Base-by-base conservation (phyloP, 1,140 invertebrate genomes). In the Drosophila willistoni region DNA sequence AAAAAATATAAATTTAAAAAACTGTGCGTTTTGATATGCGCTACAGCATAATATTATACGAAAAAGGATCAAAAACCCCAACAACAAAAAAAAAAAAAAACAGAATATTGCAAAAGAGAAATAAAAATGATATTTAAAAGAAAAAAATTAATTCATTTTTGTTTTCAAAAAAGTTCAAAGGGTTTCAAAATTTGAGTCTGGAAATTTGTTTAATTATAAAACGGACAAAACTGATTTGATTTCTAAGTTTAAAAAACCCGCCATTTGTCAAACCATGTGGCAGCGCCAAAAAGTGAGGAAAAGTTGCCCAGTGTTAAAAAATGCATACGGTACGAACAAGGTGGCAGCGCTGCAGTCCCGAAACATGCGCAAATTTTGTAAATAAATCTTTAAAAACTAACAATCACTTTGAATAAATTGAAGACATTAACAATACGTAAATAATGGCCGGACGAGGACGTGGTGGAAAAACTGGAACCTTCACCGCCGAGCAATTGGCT, bases 401-500 rank as follows among this genome's bases (percentile, higher is more conserved):
- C 3, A 12, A 13, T 12, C 1, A 39, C 1, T 39, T 39, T 33
- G 47, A 39, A 36, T 19, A 14, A 71, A 33, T 13, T 12, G 1
- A 14, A 57, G 1, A 4, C 2, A 57, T 10, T 12, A 7, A 14
- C 42, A 10, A 25, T 3, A 7, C 14, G 5, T 1, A 86, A 17
- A 39, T 5, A 9, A 92, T 92, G 87, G 87, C 87, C 55, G 92
- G 93, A 22, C 75, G 93, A 44, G 92, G 93, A 79, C 91, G 94
- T 57, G 93, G 93, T 33, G 92, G 93, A 51, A 93, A 93, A 66
- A 92, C 94, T 78, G 94, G 94, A 77, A 94, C 95, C 0, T 94
- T 96, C 61, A 95, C 93, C 56, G 92, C 93, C 2, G 95, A 96
- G 79, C 94, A 95, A 68, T 84, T 95, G 55, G 91, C 89, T 67